A percentile compares a stretch with the other conserved stretches of the same genome.
Evolutionary conservation across 2,888 invertebrate species (phyloP).

Genomic region (Linyphia triangularis): DNA sequence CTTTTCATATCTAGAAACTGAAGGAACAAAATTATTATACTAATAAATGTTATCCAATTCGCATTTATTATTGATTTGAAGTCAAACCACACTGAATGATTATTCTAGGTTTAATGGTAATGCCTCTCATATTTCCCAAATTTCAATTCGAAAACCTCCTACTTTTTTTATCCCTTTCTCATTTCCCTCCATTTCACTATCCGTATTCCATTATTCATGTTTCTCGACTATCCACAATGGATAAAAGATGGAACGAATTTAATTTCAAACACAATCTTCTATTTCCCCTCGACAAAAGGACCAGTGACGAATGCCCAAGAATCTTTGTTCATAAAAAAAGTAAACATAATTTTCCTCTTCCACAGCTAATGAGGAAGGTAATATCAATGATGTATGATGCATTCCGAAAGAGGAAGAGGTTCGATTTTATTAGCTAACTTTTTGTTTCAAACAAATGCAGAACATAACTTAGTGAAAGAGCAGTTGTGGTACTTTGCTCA

Average conservation of each 20-base stretch:
- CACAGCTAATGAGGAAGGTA: conserved; percentile 30
- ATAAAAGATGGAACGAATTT: conserved; percentile 29
- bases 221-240: not conserved
- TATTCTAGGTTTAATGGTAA: conserved; percentile 28
- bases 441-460: conserved; percentile 30
- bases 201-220: conserved; percentile 38
- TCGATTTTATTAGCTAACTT: conserved; percentile 32
- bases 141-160: conserved; percentile 1
- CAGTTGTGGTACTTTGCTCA: not conserved
- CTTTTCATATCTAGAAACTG: not conserved
- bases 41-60: conserved; percentile 10
- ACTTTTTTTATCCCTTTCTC: not conserved
- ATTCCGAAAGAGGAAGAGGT: conserved; percentile 4
- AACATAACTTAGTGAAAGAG: conserved; percentile 40
- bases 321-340: conserved; percentile 30
- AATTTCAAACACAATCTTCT: conserved; percentile 22
- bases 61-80: conserved; percentile 25
- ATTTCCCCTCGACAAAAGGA: not conserved
- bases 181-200: conserved; percentile 14
- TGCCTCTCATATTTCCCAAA: not conserved
- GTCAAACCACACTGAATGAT: conserved; percentile 3
- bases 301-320: not conserved
- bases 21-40: conserved; percentile 15
- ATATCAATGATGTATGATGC: conserved; percentile 49
- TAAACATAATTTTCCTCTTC: conserved; percentile 1